These are phyloP conservation scores for Cassiopea xamachana DNA, from an alignment of 30 jellyfish, hydroid and myxozoan species.

Conservation along the genomic window DNA sequence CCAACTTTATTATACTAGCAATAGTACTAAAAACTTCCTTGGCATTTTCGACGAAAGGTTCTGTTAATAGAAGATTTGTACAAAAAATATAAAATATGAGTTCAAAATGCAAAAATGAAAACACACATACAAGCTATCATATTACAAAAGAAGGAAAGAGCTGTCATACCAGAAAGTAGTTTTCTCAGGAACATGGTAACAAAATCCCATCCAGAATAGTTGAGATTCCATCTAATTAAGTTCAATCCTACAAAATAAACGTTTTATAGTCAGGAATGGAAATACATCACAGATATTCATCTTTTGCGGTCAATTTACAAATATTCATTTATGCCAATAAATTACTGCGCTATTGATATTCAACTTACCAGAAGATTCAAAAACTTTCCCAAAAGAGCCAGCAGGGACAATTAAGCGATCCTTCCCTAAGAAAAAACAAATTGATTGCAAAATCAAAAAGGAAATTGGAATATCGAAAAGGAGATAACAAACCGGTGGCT, in stretches of 20 bases:
- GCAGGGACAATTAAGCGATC: constrained; percentile 14
- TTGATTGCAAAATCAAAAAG: background rate
- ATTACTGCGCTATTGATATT: too few relatives aligned
- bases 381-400: constrained; percentile 4
- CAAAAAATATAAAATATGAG: background rate
- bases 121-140: background rate
- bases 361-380: constrained; percentile 9
- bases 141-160: background rate
- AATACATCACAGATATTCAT: background rate
- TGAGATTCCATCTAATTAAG: constrained; percentile 71
- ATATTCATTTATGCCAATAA: too few relatives aligned
- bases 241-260: background rate
- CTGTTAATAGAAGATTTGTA: background rate
- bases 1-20: constrained; percentile 36
- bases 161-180: background rate
- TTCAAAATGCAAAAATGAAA: background rate
- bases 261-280: background rate
- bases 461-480: background rate
- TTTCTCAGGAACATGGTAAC: constrained; percentile 54
- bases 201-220: constrained; percentile 87
- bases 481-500: background rate
- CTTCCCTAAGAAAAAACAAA: background rate
- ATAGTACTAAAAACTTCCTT: constrained; percentile 4
- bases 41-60: background rate
- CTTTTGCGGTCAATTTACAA: background rate